phyloP scores from a whole-genome alignment of 2,888 invertebrate genomes.

The Zaprionus bogoriensis region DNA sequence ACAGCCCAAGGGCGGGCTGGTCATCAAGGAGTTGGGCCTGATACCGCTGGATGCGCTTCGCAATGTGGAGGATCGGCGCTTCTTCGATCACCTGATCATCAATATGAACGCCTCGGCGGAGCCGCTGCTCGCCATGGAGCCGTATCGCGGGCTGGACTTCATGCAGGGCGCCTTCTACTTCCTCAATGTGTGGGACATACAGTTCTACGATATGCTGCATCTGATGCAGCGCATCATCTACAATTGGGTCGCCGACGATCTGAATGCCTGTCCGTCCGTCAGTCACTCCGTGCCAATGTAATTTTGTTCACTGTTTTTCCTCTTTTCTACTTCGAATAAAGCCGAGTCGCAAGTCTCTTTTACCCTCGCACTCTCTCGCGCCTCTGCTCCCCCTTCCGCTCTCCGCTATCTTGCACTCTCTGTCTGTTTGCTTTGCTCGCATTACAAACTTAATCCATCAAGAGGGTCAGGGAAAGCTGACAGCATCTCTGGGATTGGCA shows the following conservation, averaged over 20 bases:
- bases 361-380: background rate
- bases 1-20: constrained; percentile 4
- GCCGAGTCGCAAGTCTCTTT: background rate
- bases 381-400: background rate
- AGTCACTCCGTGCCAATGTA: too few relatives aligned
- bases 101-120: constrained; percentile 21
- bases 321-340: constrained; percentile 3
- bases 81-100: constrained; percentile 55
- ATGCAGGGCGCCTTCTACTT: constrained; percentile 50
- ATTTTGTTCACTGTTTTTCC: background rate
- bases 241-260: constrained; percentile 23
- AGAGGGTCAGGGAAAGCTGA: constrained; percentile 2
- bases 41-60: constrained; percentile 32
- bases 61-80: background rate
- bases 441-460: constrained; percentile 31
- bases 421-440: background rate
- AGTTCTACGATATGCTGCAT: constrained; percentile 13
- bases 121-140: constrained; percentile 34
- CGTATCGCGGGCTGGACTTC: constrained; percentile 35
- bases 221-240: constrained; percentile 36
- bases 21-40: constrained; percentile 38
- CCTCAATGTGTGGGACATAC: constrained; percentile 24
- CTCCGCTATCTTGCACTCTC: too few relatives aligned
- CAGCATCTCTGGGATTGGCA: constrained; percentile 1
- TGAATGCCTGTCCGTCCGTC: background rate